These are phyloP conservation scores for Rhabdomys dilectus DNA, from an alignment of 2,113 vertebrate genomes.

Conservation along the genomic window DNA sequence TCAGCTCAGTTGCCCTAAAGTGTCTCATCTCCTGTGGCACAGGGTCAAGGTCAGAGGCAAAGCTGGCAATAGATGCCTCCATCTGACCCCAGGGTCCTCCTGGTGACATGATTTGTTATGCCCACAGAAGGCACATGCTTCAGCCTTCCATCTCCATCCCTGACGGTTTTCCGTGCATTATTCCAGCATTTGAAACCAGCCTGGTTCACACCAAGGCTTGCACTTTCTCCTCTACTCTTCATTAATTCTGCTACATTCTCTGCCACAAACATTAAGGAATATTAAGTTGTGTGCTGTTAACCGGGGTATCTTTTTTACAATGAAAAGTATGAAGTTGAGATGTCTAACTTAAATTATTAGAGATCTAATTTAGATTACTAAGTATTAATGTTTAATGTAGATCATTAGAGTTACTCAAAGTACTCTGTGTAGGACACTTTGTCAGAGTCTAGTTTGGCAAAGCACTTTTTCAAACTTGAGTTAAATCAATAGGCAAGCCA, in stretches of 20 bases:
- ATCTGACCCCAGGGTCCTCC: neutral
- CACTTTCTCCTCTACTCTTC: neutral
- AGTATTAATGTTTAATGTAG: constrained; percentile 58
- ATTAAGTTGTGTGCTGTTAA: neutral
- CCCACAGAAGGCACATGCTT: neutral
- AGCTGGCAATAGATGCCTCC: neutral
- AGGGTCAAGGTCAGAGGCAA: neutral
- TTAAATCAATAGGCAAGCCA: constrained; percentile 7
- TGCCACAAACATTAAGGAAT: neutral
- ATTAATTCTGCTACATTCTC: neutral
- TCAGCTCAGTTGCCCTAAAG: neutral
- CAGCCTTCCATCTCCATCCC: neutral
- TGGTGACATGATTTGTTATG: neutral
- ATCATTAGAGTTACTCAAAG: constrained; percentile 42
- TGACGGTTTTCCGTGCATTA: neutral
- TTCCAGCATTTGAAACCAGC: neutral
- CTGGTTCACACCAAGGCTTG: neutral
- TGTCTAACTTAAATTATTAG: constrained; percentile 47
- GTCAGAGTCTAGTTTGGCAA: neutral
- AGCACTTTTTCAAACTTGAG: constrained; percentile 42
- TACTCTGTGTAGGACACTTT: neutral
- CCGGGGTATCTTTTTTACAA: neutral
- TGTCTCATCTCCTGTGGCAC: neutral
- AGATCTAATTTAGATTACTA: constrained; percentile 67
- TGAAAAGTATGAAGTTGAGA: constrained; percentile 38